These are phyloP conservation scores for Verasper variegatus DNA, from an alignment of 2,113 vertebrate genomes.

Conservation along the genomic window DNA sequence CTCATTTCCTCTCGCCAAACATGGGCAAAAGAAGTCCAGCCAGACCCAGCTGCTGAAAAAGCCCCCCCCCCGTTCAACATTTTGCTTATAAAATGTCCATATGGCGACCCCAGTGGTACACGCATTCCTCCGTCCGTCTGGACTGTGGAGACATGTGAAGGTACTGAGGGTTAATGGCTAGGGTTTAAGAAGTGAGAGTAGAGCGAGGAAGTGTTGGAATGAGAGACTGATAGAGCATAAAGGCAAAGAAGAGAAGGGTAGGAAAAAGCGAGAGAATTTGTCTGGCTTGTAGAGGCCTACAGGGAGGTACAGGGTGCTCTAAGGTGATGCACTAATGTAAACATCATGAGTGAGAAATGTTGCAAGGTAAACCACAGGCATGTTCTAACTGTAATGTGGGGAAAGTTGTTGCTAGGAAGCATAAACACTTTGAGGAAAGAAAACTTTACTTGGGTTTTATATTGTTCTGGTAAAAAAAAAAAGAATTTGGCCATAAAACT, in stretches of 20 bases:
- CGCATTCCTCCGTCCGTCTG: slow-evolving; percentile 53
- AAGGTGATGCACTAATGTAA: slow-evolving; percentile 21
- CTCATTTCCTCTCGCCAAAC: slow-evolving; percentile 76
- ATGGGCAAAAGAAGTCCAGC: slow-evolving; percentile 70
- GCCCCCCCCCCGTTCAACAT: slow-evolving; percentile 4
- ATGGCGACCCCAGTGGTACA: slow-evolving; percentile 29
- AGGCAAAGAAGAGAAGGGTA: background rate
- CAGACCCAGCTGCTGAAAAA: slow-evolving; percentile 58
- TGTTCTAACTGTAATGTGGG: slow-evolving; percentile 5
- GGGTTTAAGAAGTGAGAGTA: slow-evolving; percentile 37
- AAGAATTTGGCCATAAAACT: background rate
- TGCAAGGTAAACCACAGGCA: slow-evolving; percentile 20
- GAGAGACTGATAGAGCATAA: background rate
- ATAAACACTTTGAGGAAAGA: background rate
- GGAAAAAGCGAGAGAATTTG: background rate
- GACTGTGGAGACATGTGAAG: slow-evolving; percentile 37
- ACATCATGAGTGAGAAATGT: slow-evolving; percentile 8
- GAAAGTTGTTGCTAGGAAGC: slow-evolving; percentile 7
- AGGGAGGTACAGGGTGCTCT: background rate
- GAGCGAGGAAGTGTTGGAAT: slow-evolving; percentile 29
- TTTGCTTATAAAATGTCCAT: slow-evolving; percentile 60
- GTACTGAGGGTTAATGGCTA: slow-evolving; percentile 25
- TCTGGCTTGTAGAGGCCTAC: background rate
- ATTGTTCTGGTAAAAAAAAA: background rate
- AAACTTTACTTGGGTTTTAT: background rate